Base-by-base conservation (phyloP, 2,113 vertebrate genomes). In the Malurus alboscapulatus region DNA sequence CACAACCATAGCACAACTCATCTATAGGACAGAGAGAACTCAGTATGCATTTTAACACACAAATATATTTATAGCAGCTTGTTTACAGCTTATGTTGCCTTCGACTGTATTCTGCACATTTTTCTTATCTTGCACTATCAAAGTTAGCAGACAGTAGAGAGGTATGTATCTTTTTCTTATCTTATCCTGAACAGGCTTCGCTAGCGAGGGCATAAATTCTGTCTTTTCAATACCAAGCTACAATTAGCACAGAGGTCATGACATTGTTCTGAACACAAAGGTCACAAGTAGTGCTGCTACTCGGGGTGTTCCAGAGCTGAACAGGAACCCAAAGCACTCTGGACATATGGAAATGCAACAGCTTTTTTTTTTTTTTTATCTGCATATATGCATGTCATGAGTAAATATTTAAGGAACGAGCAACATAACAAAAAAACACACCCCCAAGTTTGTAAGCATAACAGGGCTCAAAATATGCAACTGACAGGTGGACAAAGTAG, bases 111-210 rank as follows among this genome's bases (percentile, higher is more conserved):
- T 69, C 50, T 54, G 50, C 1, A 0, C 38, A 24, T 84, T 92
- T 91, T 79, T 72, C 82, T 79, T 89, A 87, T 82, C 74, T 66
- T 73, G 45, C 10, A 42, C n/a, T 90, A 87, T 95, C 84, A 58
- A 93, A 79, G 27, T 79, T 45, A 93, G 54, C 92, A 90, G 90
- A 79, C 38, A 85, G 42, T 53, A 82, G 50, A 87, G 65, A 93
- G 50, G 74, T 73, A 91, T 72, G 54, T 38, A 68, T 79, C 87
- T 82, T 79, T 91, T 57, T 63, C 78, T 87, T 94, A 94, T 83
- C 92, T 90, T 94, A 91, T 62, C 87, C 93, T 83, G 54, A 85
- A 50, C 74, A 83, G 82, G 58, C 79, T 93, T 91, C 34, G 42
- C 71, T 91, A 91, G 87, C n/a, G 74, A 85, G 82, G 74, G 76